Evolutionary conservation across 1,140 invertebrate species (phyloP).

Genomic region (Sipha flava): DNA sequence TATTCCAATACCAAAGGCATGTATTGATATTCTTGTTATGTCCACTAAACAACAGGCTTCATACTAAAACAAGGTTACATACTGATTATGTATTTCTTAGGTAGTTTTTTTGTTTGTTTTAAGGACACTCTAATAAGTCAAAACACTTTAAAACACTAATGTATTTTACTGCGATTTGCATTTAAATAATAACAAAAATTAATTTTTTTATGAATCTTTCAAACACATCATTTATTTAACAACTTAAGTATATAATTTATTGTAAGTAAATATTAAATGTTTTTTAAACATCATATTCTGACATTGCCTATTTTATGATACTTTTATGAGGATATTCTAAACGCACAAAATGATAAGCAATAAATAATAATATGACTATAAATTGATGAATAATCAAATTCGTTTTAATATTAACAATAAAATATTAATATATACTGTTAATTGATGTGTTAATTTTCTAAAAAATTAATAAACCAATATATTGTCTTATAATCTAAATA

Average conservation of each 20-base stretch:
- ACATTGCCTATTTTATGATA: no score
- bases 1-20: not conserved
- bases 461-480: no score
- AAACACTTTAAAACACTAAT: not conserved
- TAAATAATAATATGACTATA: not conserved
- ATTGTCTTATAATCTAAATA: no score
- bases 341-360: no score
- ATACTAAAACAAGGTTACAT: not conserved
- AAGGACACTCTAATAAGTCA: constrained; percentile 23
- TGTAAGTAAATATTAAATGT: not conserved
- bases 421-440: no score
- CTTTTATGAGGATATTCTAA: no score
- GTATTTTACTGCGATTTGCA: not conserved
- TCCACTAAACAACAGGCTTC: constrained; percentile 5
- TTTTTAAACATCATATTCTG: no score
- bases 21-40: constrained; percentile 1
- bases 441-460: no score
- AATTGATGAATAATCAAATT: not conserved
- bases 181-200: constrained; percentile 6
- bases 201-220: not conserved
- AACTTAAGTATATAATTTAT: not conserved
- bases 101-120: constrained; percentile 1
- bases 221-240: not conserved
- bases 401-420: not conserved
- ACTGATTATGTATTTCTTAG: constrained; percentile 15